These are phyloP conservation scores for Glyphotaelius pellucidus DNA, from an alignment of 2,888 invertebrate genomes.

Conservation along the genomic window DNA sequence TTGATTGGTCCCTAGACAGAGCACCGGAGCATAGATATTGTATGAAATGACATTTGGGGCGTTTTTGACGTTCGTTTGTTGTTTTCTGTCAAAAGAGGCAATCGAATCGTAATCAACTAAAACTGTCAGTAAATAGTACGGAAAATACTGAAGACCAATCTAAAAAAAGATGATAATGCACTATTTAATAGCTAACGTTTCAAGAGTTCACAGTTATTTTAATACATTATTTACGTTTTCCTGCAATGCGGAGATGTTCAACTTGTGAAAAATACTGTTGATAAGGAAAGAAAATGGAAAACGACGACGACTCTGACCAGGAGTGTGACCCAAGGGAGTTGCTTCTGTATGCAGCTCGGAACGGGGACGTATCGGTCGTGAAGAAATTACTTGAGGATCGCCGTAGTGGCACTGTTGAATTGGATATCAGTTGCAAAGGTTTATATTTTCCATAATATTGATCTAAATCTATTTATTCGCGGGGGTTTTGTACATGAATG, in stretches of 20 bases:
- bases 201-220: neutral
- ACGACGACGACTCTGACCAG: conserved; percentile 53
- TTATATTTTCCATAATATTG: conserved; percentile 56
- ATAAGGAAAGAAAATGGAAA: conserved; percentile 48
- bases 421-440: conserved; percentile 84
- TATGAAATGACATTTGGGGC: conserved; percentile 38
- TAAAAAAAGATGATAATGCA: conserved; percentile 5
- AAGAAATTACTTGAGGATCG: conserved; percentile 76
- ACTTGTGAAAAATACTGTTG: conserved; percentile 5
- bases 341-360: conserved; percentile 79
- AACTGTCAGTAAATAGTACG: neutral
- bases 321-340: conserved; percentile 77
- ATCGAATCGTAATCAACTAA: neutral
- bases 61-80: conserved; percentile 48
- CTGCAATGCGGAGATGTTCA: neutral
- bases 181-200: neutral
- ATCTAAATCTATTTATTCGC: neutral
- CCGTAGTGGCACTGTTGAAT: conserved; percentile 75
- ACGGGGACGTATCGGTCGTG: conserved; percentile 79
- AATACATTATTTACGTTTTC: conserved; percentile 9
- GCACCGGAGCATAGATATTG: neutral
- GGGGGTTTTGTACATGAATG: neutral
- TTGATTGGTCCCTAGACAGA: neutral
- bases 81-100: conserved; percentile 17
- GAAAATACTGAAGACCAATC: neutral